A percentile compares a stretch with the other conserved stretches of the same genome.
Evolutionary conservation across 1,140 invertebrate genomes (phyloP).

Genomic region (Planococcus citri): DNA sequence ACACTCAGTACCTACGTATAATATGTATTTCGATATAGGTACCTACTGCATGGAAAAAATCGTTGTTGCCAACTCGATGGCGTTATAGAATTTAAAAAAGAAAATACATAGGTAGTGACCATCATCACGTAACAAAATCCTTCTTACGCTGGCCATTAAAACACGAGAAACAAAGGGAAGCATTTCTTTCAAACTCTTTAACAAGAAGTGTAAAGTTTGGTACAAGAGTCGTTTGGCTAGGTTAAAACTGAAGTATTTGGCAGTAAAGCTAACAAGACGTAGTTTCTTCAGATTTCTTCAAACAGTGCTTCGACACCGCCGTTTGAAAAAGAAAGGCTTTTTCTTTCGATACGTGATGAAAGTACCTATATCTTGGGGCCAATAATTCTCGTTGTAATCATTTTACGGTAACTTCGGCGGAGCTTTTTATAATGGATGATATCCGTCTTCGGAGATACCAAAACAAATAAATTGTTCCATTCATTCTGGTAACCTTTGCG

Average conservation of each 20-base stretch:
- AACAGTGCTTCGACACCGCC: neutral
- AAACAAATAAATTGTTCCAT: slow-evolving; percentile 20
- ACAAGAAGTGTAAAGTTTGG: slow-evolving; percentile 3
- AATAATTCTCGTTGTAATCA: slow-evolving; percentile 11
- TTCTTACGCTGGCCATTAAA: no score
- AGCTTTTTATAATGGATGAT: slow-evolving; percentile 15
- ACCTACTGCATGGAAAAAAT: no score
- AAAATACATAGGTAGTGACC: no score
- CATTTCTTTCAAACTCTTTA: neutral
- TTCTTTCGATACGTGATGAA: slow-evolving; percentile 12
- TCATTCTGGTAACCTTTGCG: slow-evolving; percentile 9
- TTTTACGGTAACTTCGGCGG: slow-evolving; percentile 12
- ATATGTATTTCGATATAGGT: no score
- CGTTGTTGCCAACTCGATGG: no score
- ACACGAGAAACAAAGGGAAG: neutral
- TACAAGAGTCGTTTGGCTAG: slow-evolving; percentile 3
- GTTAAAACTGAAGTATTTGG: slow-evolving; percentile 9
- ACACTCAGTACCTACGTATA: no score
- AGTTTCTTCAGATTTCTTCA: slow-evolving; percentile 10
- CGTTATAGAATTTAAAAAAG: no score
- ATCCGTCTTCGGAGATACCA: slow-evolving; percentile 9
- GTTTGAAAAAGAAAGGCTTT: slow-evolving; percentile 8
- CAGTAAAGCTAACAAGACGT: neutral
- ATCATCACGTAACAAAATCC: no score
- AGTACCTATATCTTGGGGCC: slow-evolving; percentile 15